Percentiles rank a stretch among this genome's conserved stretches.
phyloP scores from a whole-genome alignment of 64 coral and sea anemone genomes.

The Exaiptasia diaphana region DNA sequence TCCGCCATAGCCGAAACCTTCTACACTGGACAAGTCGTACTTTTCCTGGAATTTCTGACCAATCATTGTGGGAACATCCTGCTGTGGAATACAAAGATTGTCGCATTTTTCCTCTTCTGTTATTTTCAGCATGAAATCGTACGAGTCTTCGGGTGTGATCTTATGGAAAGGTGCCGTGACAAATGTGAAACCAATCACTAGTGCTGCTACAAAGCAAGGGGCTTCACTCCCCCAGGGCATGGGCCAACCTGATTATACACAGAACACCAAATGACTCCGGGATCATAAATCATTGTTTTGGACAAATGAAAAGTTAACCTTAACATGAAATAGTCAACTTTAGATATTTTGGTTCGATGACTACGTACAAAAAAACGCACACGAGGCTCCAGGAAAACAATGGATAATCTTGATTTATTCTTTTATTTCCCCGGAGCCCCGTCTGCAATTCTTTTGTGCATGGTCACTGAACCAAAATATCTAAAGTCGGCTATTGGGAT shows the following conservation, averaged over 20 bases:
- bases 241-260: constrained; percentile 1
- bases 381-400: too few species aligned
- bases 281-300: too few species aligned
- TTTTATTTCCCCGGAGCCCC: too few species aligned
- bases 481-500: not conserved
- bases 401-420: too few species aligned
- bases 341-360: too few species aligned
- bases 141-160: not conserved
- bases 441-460: too few species aligned
- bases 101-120: not conserved
- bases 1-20: constrained; percentile 1
- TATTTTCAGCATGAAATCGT: not conserved
- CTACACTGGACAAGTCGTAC: not conserved
- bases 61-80: not conserved
- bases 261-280: too few species aligned
- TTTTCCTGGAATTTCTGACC: not conserved
- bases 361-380: too few species aligned
- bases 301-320: too few species aligned
- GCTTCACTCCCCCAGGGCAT: not conserved
- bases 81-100: not conserved
- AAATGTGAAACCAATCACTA: not conserved
- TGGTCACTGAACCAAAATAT: not conserved
- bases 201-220: not conserved
- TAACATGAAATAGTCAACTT: too few species aligned
- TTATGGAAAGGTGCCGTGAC: not conserved